Conservation (phyloP, 2,888 invertebrate species). For the Himalopsyche tibetana region DNA sequence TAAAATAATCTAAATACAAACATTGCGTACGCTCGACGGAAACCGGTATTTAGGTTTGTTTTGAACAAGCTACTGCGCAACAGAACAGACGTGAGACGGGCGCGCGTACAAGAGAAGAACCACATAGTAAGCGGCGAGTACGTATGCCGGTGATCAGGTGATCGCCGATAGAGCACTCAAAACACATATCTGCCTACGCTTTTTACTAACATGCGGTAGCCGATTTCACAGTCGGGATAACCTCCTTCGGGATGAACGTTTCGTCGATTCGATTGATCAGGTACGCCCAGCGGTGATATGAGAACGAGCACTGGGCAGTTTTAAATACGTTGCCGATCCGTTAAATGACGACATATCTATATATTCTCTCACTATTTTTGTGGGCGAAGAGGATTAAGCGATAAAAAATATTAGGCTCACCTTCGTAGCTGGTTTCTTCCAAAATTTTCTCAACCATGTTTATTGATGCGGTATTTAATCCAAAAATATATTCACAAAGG, state of each 20-base stretch:
- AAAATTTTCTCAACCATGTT: slow-evolving; percentile 77
- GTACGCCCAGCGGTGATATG: neutral
- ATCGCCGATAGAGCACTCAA: slow-evolving; percentile 47
- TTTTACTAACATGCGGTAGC: neutral
- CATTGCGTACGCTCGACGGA: slow-evolving; percentile 28
- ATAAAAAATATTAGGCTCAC: slow-evolving; percentile 69
- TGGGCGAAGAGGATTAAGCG: neutral
- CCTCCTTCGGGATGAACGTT: neutral
- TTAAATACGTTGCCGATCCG: neutral
- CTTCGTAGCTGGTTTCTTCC: slow-evolving; percentile 78
- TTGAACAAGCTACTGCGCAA: slow-evolving; percentile 46
- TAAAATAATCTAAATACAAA: slow-evolving; percentile 18
- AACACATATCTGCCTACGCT: slow-evolving; percentile 59
- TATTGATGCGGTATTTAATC: slow-evolving; percentile 42
- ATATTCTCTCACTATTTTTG: neutral
- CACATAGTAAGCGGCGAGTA: slow-evolving; percentile 51
- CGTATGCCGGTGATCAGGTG: slow-evolving; percentile 57
- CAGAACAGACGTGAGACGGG: slow-evolving; percentile 18
- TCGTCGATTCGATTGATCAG: neutral
- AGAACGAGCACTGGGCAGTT: neutral
- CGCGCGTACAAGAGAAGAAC: slow-evolving; percentile 49
- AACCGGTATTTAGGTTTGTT: slow-evolving; percentile 56
- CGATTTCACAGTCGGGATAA: neutral
- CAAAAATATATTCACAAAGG: slow-evolving; percentile 48
- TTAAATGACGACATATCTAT: neutral